These are phyloP conservation scores for Phoenicopterus ruber DNA, from an alignment of 2,113 vertebrate species.

Conservation along the genomic window DNA sequence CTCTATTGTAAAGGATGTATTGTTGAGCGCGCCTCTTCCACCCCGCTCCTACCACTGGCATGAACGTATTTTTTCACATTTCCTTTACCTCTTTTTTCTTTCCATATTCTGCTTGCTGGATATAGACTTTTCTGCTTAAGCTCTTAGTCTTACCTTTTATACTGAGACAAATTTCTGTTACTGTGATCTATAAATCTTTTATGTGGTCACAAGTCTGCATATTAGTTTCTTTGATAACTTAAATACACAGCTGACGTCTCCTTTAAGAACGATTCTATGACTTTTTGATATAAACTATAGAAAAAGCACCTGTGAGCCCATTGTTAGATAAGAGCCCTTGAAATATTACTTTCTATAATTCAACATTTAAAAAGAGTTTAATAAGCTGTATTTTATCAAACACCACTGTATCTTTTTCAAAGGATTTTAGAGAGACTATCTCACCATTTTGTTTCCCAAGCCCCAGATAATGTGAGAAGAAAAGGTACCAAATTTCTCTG, in stretches of 20 bases:
- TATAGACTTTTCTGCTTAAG: background rate
- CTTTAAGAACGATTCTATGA: background rate
- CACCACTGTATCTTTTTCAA: background rate
- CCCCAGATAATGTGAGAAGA: background rate
- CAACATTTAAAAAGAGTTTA: background rate
- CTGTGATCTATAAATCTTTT: background rate
- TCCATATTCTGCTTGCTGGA: background rate
- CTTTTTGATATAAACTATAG: background rate
- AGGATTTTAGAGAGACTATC: background rate
- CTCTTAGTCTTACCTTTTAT: background rate
- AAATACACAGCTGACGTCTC: background rate
- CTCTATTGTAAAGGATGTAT: background rate
- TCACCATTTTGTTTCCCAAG: background rate
- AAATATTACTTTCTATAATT: background rate
- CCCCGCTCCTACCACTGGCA: background rate
- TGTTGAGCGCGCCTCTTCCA: accelerated
- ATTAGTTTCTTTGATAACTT: background rate
- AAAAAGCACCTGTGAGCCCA: slow-evolving; percentile 11
- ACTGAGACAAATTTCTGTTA: background rate
- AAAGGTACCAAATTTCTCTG: background rate
- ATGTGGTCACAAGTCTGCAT: background rate
- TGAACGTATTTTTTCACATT: background rate
- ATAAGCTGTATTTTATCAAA: background rate
- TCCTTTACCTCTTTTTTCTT: background rate
- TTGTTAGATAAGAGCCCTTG: background rate